A percentile compares a stretch with the other conserved stretches of the same genome.
These are phyloP conservation scores for Hyperoplus lanceolatus DNA, from an alignment of 2,797 vertebrate species.

Conservation along the genomic window DNA sequence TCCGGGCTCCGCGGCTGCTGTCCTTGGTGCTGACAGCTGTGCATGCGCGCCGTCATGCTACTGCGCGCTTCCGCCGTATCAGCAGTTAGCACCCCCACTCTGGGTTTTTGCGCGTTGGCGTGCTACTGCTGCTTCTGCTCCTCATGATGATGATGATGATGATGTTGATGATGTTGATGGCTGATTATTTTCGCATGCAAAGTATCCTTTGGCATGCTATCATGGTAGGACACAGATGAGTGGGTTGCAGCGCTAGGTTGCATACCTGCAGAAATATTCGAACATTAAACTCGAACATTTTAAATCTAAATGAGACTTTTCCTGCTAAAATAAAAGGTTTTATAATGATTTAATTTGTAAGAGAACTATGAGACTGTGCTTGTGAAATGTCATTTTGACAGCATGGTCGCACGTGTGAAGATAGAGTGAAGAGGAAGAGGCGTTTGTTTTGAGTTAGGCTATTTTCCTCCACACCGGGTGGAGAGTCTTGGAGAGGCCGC, in stretches of 20 bases:
- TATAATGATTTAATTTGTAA: slow-evolving; percentile 1
- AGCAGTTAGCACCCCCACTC: slow-evolving; percentile 27
- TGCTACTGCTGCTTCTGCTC: slow-evolving; percentile 39
- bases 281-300: too few species aligned
- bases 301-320: too few species aligned
- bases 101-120: slow-evolving; percentile 74
- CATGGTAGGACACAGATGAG: slow-evolving; percentile 7
- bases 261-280: slow-evolving; percentile 24
- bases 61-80: slow-evolving; percentile 79
- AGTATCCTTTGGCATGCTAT: slow-evolving; percentile 15
- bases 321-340: too few species aligned
- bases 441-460: slow-evolving; percentile 15
- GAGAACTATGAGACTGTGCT: background rate
- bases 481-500: background rate
- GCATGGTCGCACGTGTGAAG: slow-evolving; percentile 21
- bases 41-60: slow-evolving; percentile 75
- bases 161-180: slow-evolving; percentile 26
- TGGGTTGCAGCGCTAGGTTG: background rate
- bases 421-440: slow-evolving; percentile 9
- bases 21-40: slow-evolving; percentile 90
- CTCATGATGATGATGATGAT: slow-evolving; percentile 26
- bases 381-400: background rate
- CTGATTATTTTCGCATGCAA: slow-evolving; percentile 47
- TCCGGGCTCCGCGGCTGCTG: slow-evolving; percentile 80
- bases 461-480: slow-evolving; percentile 12